Evolutionary conservation across 2,113 vertebrate species (phyloP).

Genomic region (Dipodomys spectabilis): DNA sequence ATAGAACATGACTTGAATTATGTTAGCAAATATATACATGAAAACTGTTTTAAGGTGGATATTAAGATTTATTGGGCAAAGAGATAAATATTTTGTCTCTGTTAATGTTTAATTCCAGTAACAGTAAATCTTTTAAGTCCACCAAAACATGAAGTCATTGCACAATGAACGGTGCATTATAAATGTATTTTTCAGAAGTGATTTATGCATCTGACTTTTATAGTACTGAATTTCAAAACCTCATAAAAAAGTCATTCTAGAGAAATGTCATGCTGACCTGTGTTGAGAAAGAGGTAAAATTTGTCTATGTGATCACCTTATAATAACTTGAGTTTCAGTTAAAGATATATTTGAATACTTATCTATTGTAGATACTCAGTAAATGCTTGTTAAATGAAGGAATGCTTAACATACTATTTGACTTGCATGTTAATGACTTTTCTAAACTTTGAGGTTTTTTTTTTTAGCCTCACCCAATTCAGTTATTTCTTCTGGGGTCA

Average conservation of each 20-base stretch:
- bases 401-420: conserved; percentile 19
- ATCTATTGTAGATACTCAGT: not conserved
- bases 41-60: conserved; percentile 65
- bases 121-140: conserved; percentile 74
- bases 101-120: conserved; percentile 72
- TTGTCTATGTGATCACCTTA: conserved; percentile 21
- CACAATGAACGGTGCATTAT: conserved; percentile 52
- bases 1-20: conserved; percentile 41
- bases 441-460: not conserved
- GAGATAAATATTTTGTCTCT: conserved; percentile 73
- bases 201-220: conserved; percentile 80
- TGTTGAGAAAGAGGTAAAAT: conserved; percentile 64
- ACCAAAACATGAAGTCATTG: conserved; percentile 70
- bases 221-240: conserved; percentile 75
- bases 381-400: conserved; percentile 26
- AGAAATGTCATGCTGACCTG: conserved; percentile 80
- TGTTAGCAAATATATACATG: conserved; percentile 59
- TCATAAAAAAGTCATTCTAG: conserved; percentile 73
- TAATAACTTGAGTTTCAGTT: conserved; percentile 21
- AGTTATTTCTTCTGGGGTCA: conserved; percentile 18
- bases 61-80: conserved; percentile 69
- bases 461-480: not conserved
- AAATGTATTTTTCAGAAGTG: conserved; percentile 67
- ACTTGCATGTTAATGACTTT: not conserved
- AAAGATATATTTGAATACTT: conserved; percentile 30